Conservation (phyloP, 1,140 invertebrate genomes). For the Caenorhabditis latens region DNA sequence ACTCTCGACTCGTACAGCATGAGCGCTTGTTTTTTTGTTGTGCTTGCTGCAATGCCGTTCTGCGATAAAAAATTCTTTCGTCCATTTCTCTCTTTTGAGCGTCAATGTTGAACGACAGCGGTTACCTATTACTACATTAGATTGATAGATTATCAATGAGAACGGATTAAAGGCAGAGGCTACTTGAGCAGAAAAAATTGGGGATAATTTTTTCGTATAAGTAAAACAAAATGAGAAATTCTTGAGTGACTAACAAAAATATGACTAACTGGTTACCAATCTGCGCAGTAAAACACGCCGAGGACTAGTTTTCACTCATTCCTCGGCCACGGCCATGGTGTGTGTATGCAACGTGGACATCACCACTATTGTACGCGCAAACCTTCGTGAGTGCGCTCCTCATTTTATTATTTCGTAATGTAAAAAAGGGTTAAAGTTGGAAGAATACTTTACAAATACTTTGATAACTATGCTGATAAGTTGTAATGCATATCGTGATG, state of each 20-base stretch:
- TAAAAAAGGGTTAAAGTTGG: not conserved
- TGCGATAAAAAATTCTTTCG: not conserved
- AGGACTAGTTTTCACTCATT: too few relatives aligned
- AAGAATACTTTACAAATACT: not conserved
- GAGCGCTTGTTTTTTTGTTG: not conserved
- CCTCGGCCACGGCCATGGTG: not conserved
- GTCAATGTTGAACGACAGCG: not conserved
- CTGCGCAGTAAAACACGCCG: not conserved
- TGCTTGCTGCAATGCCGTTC: not conserved
- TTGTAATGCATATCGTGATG: not conserved
- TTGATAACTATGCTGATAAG: constrained; percentile 13
- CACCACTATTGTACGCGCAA: not conserved
- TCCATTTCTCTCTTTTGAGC: not conserved
- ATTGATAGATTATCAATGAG: not conserved
- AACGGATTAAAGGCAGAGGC: not conserved
- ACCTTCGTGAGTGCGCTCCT: not conserved
- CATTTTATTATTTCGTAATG: not conserved
- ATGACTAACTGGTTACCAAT: not conserved
- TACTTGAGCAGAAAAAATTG: not conserved
- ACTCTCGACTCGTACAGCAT: constrained; percentile 11
- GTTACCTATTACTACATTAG: not conserved
- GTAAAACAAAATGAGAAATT: not conserved
- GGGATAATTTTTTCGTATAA: not conserved
- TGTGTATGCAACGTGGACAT: constrained; percentile 39
- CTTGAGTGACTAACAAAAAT: not conserved